Evolutionary conservation across 2,797 vertebrate species (phyloP).

Genomic region (Eulemur albifrons): DNA sequence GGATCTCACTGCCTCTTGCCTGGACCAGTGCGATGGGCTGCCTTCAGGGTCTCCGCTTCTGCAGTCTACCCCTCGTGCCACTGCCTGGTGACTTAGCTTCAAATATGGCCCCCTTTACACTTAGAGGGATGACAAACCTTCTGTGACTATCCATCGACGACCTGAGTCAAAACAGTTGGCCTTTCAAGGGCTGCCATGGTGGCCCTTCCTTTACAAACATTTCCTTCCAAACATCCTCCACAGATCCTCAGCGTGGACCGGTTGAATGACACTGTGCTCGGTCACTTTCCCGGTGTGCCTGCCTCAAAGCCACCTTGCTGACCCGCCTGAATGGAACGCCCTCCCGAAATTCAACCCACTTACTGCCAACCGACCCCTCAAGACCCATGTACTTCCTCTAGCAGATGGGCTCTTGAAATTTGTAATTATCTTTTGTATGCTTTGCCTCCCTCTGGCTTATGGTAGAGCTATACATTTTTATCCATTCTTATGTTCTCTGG

Average conservation of each 20-base stretch:
- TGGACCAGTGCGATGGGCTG: neutral
- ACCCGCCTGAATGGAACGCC: fast-evolving
- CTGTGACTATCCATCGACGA: neutral
- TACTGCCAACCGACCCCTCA: neutral
- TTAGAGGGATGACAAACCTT: neutral
- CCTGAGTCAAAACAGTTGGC: neutral
- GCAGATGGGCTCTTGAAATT: neutral
- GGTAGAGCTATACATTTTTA: neutral
- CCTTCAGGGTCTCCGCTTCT: neutral
- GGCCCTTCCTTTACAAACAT: neutral
- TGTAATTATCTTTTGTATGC: neutral
- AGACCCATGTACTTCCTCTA: neutral
- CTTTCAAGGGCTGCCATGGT: neutral
- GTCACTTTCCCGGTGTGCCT: neutral
- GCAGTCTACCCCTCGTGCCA: neutral
- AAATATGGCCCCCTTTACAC: neutral
- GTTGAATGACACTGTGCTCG: neutral
- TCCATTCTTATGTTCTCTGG: neutral
- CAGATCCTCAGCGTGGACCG: fast-evolving
- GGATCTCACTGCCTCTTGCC: neutral
- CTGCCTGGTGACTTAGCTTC: neutral
- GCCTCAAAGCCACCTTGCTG: neutral
- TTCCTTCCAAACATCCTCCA: neutral
- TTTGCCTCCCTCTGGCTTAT: neutral
- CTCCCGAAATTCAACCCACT: neutral